Conservation (phyloP, 2,888 invertebrate genomes). For the Diarsia dahlii region DNA sequence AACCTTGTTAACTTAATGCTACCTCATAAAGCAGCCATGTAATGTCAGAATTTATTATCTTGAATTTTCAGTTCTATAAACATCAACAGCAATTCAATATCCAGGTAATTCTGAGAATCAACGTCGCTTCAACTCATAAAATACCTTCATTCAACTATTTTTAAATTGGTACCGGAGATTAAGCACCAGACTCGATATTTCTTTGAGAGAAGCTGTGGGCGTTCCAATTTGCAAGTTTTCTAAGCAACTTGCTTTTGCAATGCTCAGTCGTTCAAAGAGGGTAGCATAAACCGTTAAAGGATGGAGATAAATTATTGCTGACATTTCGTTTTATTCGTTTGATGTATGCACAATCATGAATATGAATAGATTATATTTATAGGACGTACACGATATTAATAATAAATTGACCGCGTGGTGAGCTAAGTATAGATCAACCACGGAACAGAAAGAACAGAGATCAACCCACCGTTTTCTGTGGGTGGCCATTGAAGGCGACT, state of each 20-base stretch:
- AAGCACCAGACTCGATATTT: constrained; percentile 29
- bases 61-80: neutral
- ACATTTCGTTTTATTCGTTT: constrained; percentile 14
- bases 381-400: constrained; percentile 8
- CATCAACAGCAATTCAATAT: neutral
- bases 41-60: neutral
- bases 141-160: neutral
- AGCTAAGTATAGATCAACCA: constrained; percentile 17
- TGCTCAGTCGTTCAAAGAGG: constrained; percentile 17
- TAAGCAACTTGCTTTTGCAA: constrained; percentile 28
- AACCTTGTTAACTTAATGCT: neutral
- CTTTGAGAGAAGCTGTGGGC: constrained; percentile 22
- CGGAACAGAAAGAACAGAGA: no score
- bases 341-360: constrained; percentile 22
- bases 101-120: neutral
- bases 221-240: constrained; percentile 18
- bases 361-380: constrained; percentile 20
- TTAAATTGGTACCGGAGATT: constrained; percentile 32
- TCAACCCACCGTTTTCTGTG: constrained; percentile 12
- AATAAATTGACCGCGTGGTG: constrained; percentile 15
- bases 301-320: constrained; percentile 5
- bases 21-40: neutral
- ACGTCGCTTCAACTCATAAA: constrained; percentile 8
- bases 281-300: neutral
- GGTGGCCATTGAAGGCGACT: constrained; percentile 18